phyloP scores from a whole-genome alignment of 2,888 invertebrate species.

The Lamellibrachia columna region DNA sequence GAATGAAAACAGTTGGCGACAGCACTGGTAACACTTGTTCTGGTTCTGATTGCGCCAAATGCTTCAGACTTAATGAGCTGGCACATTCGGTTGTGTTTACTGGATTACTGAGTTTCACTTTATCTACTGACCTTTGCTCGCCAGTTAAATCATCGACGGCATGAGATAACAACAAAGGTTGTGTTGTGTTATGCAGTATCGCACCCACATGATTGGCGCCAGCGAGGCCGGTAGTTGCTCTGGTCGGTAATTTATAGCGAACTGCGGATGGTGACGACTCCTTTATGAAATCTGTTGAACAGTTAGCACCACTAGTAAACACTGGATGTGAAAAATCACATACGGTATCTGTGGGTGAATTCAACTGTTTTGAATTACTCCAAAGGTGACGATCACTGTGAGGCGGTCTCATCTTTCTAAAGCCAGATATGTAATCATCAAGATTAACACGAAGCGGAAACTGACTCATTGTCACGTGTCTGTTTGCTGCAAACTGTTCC shows the following conservation, averaged over 20 bases:
- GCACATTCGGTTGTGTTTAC: neutral
- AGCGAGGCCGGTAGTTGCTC: neutral
- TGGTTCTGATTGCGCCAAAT: neutral
- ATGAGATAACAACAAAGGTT: neutral
- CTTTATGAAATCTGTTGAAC: neutral
- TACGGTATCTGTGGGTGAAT: neutral
- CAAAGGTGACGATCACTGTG: neutral
- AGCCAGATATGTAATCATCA: neutral
- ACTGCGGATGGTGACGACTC: neutral
- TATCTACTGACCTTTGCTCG: neutral
- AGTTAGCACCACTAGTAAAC: neutral
- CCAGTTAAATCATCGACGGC: neutral
- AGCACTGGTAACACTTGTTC: neutral
- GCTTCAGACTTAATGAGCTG: constrained; percentile 1
- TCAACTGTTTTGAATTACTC: neutral
- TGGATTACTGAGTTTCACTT: neutral
- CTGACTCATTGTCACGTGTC: neutral
- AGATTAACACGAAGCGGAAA: neutral
- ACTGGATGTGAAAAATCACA: neutral
- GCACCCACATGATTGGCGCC: neutral
- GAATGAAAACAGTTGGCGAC: neutral
- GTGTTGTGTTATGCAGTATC: neutral
- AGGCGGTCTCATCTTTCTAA: neutral
- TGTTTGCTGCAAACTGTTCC: neutral
- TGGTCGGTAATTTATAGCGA: neutral